phyloP scores from a whole-genome alignment of 2,797 vertebrate genomes.

The Chaenodraco wilsoni region DNA sequence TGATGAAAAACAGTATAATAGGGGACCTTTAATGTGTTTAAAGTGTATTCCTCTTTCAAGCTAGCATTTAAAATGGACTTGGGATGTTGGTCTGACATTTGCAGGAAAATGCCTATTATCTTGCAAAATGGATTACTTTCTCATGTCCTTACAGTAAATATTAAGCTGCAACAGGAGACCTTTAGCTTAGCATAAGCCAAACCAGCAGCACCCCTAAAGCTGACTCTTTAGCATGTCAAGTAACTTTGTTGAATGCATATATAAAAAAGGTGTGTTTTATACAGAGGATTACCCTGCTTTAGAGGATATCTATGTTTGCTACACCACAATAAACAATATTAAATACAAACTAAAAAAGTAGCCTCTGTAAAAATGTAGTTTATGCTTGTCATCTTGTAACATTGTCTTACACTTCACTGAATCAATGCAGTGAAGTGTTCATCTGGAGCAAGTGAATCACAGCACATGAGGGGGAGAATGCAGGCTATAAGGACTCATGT shows the following conservation, averaged over 20 bases:
- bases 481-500: slow-evolving; percentile 9
- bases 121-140: neutral
- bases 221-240: neutral
- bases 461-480: neutral
- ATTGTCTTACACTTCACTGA: neutral
- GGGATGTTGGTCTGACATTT: neutral
- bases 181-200: neutral
- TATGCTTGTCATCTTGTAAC: neutral
- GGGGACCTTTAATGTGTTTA: neutral
- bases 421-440: neutral
- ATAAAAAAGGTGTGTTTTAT: too few species aligned
- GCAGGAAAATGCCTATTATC: neutral
- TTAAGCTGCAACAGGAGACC: neutral
- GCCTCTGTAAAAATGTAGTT: neutral
- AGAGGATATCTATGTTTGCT: neutral
- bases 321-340: too few species aligned
- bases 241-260: neutral
- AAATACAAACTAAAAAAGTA: neutral
- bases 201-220: neutral
- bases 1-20: too few species aligned
- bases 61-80: neutral
- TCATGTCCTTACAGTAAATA: neutral
- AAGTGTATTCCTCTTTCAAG: neutral
- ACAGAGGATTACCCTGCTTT: too few species aligned
- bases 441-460: neutral